Base-by-base conservation (phyloP, 1,140 invertebrate species). In the Danaus plexippus region DNA sequence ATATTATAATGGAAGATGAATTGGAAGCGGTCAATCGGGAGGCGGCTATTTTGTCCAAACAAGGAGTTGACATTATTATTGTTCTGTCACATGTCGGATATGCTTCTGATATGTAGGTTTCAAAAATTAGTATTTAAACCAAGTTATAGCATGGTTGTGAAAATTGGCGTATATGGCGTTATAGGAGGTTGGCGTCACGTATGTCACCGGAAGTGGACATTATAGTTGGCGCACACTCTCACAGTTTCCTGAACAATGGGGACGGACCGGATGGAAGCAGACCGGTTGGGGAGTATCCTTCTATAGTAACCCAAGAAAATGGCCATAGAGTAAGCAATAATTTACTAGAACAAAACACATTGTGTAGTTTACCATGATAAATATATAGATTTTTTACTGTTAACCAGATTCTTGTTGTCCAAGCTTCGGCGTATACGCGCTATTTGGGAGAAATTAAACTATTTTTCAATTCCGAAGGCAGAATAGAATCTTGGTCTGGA, bases 141-240 rank as follows among this genome's bases (percentile, higher is more conserved):
- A 32, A 32, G 22, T 32, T 32, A 6, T 32, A 32, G 22, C 22
- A 32, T 32, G 9, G 48, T 49, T 11, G 15, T 13, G 48, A 11
- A 32, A 32, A 32, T 32, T 32, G 1, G 1, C 22, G 22, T 32
- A 32, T 32, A 32, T 32, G 22, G 22, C 9, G 47, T 22, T 47
- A 43, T 53, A 87, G 91, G 69, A 70, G 85, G 54, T 92, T 97
- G 55, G 95, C 95, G 0, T 64, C 66, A 11, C 83, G 89, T 32
- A 87, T 89, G 42, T 91, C 88, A 40, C 83, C 89, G 32, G 85
- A 92, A 45, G 90, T 97, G 42, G 92, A 94, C 57, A 90, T 94
- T 1, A 94, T 97, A 59, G 93, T 97, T 15, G 96, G 96, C 10
- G 94, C 92, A n/a, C 96, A 97, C 71, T 93, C 93, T 5, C 94